phyloP scores from a whole-genome alignment of 1,140 invertebrate species.

The Phenacoccus solenopsis region DNA sequence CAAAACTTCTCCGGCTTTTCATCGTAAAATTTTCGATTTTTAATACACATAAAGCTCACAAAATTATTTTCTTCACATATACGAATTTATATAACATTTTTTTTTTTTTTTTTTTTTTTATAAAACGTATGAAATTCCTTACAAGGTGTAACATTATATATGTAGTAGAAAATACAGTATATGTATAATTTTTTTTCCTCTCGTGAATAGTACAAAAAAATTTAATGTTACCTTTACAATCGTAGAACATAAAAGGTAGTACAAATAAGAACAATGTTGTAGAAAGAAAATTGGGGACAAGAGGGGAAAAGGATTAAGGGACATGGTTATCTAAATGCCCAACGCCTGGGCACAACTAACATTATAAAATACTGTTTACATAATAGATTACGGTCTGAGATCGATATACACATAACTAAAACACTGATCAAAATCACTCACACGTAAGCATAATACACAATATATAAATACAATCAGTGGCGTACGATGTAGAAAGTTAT shows the following conservation, averaged over 20 bases:
- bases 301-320: not conserved
- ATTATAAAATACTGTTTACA: slow-evolving; percentile 16
- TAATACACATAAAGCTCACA: slow-evolving; percentile 15
- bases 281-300: too few species aligned
- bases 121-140: slow-evolving; percentile 11
- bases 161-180: not conserved
- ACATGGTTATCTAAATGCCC: not conserved
- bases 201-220: slow-evolving; percentile 11
- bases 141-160: slow-evolving; percentile 5
- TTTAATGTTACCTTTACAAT: not conserved
- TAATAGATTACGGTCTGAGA: not conserved
- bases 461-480: not conserved
- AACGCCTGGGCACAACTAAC: too few species aligned
- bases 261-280: too few species aligned
- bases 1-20: not conserved
- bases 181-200: not conserved
- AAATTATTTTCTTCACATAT: not conserved
- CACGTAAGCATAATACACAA: too few species aligned
- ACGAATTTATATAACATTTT: too few species aligned
- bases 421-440: slow-evolving; percentile 8
- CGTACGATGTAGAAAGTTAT: not conserved
- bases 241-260: not conserved
- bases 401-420: slow-evolving; percentile 6
- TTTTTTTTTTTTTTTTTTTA: not conserved
- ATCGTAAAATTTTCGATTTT: not conserved